Conservation (phyloP, 2,888 invertebrate genomes). For the Bugulina stolonifera region DNA sequence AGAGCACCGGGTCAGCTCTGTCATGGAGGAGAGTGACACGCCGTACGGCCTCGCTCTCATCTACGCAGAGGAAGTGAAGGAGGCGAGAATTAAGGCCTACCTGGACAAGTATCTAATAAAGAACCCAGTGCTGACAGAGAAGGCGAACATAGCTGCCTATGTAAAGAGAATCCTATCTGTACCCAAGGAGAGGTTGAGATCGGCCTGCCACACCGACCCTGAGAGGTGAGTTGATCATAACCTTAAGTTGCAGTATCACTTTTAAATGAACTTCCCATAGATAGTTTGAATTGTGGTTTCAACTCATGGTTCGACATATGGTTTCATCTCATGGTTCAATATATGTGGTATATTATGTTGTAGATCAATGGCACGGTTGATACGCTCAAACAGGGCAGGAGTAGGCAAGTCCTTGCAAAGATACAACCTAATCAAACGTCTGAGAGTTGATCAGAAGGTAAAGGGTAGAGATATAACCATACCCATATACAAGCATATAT, state of each 20-base stretch:
- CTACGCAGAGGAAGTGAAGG: slow-evolving; percentile 8
- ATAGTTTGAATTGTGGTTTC: too few relatives aligned
- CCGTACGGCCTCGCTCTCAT: not conserved
- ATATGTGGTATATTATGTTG: too few relatives aligned
- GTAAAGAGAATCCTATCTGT: not conserved
- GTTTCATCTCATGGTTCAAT: too few relatives aligned
- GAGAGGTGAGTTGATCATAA: slow-evolving; percentile 13
- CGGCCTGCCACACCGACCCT: slow-evolving; percentile 8
- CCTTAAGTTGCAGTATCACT: too few relatives aligned
- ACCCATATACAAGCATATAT: not conserved
- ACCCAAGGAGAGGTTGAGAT: not conserved
- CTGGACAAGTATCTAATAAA: slow-evolving; percentile 17
- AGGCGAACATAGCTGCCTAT: not conserved
- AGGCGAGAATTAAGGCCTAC: slow-evolving; percentile 4
- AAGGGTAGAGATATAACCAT: not conserved
- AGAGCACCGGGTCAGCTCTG: slow-evolving; percentile 19
- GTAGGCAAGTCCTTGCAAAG: slow-evolving; percentile 39
- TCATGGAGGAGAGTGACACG: not conserved
- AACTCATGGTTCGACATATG: too few relatives aligned
- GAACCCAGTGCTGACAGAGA: not conserved
- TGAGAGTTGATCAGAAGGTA: slow-evolving; percentile 25
- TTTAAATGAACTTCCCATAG: too few relatives aligned
- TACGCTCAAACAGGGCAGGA: slow-evolving; percentile 39
- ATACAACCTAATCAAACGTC: slow-evolving; percentile 32
- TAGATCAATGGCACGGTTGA: slow-evolving; percentile 37